A percentile compares a stretch with the other conserved stretches of the same genome.
Conservation (phyloP, 2,888 invertebrate species). For the Tetrapedia diversipes region DNA sequence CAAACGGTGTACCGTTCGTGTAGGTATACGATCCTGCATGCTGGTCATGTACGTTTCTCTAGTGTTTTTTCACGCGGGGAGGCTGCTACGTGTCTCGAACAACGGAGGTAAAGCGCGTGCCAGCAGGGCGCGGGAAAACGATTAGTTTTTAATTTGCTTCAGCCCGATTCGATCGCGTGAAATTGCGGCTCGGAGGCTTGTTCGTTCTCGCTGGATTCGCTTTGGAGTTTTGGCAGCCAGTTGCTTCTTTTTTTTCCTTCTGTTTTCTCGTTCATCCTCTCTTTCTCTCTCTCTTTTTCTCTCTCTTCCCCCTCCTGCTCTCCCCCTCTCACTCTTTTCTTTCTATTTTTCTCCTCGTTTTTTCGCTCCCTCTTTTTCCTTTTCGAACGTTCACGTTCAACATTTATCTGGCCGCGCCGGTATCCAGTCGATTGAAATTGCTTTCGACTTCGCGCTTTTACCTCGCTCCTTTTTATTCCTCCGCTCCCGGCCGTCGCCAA, state of each 20-base stretch:
- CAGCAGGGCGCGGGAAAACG: conserved; percentile 72
- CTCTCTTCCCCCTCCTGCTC: not conserved
- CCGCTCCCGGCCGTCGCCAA: not conserved
- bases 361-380: conserved; percentile 7
- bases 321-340: conserved; percentile 6
- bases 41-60: conserved; percentile 21
- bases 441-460: conserved; percentile 52
- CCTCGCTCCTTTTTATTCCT: conserved; percentile 30
- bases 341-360: not conserved
- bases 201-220: conserved; percentile 49
- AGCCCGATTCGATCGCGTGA: conserved; percentile 75
- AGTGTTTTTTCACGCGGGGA: conserved; percentile 22
- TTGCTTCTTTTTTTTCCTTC: not conserved
- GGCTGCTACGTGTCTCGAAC: conserved; percentile 51
- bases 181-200: conserved; percentile 70
- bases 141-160: conserved; percentile 79
- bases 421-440: conserved; percentile 55
- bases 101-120: conserved; percentile 64
- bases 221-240: conserved; percentile 59
- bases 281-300: not conserved
- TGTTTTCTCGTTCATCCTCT: not conserved
- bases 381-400: conserved; percentile 46
- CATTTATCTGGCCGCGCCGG: conserved; percentile 46
- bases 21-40: conserved; percentile 1
- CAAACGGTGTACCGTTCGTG: conserved; percentile 29